Base-by-base conservation (phyloP, 2,113 vertebrate genomes). In the Ageneiosus marmoratus region DNA sequence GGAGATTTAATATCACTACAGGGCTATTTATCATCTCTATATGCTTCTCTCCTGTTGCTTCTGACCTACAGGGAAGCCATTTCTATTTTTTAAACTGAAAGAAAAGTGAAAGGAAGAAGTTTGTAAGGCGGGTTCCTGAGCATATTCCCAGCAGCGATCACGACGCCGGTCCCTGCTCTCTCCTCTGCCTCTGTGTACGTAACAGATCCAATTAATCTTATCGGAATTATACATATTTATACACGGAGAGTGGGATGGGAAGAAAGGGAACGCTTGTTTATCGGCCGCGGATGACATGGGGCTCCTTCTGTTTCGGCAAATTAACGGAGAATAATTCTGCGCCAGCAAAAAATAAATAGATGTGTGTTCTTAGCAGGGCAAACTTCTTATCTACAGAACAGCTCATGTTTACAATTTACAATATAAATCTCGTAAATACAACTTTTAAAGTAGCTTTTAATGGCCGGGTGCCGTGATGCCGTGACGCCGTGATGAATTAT, bases 201-300 rank as follows among this genome's bases (percentile, higher is more conserved):
- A 85, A 85, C 74, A 67, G 48, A 82, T 86, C 74, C 77, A 87
- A 87, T 87, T 87, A 87, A 87, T 87, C 88, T 89, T 89, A 89
- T 89, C 88, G 73, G 76, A 86, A 86, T 86, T 78, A 80, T 87
- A 87, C 86, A 87, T 87, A 89, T 87, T 87, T 83, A 87, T 85
- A 87, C 79, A 85, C 27, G 48, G 51, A 67, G 85, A 83, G 56
- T 50, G 72, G 81, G 81, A 46, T 13, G 62, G 80, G 48, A 44
- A 79, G 62, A 32, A 79, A 77, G 22, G 51, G 46, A 84, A 69
- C 62, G 32, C 73, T 80, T 75, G 34, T 79, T 86, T 87, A 87
- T 89, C 82, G 67, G 82, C 86, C 18, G 20, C 3, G 55, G 82
- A 81, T 79, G 84, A 82, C 88, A 82, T 67, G 80, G 83, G 29